Percentiles rank a stretch among this genome's conserved stretches.
Conservation (phyloP, 2,113 vertebrate species). For the Campylomormyrus numenius region DNA sequence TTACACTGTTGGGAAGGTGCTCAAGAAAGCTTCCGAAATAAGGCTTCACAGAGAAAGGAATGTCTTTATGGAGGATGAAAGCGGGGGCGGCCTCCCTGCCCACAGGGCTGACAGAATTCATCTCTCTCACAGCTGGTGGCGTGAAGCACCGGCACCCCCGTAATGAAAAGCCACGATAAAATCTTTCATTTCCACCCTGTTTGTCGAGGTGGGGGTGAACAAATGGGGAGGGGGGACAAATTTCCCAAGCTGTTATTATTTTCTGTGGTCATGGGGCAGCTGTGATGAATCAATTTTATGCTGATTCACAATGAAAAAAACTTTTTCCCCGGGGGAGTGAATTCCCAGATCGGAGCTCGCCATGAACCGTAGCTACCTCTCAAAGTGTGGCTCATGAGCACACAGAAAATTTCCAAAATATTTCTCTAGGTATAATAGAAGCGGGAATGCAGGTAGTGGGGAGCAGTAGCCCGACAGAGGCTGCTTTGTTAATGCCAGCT, state of each 20-base stretch:
- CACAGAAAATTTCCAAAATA: background rate
- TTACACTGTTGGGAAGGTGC: slow-evolving; percentile 44
- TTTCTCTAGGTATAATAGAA: background rate
- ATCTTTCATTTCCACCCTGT: slow-evolving; percentile 61
- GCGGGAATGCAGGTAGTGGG: background rate
- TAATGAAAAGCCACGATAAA: slow-evolving; percentile 65
- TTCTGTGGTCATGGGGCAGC: slow-evolving; percentile 44
- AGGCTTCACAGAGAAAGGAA: slow-evolving; percentile 59
- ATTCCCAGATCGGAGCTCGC: background rate
- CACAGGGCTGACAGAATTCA: slow-evolving; percentile 61
- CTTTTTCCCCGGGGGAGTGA: slow-evolving; percentile 1
- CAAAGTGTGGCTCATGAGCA: background rate
- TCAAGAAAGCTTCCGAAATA: slow-evolving; percentile 36
- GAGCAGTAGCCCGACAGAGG: background rate
- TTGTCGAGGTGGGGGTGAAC: slow-evolving; percentile 44
- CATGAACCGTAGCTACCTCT: background rate
- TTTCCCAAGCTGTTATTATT: slow-evolving; percentile 49
- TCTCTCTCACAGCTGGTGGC: slow-evolving; percentile 68
- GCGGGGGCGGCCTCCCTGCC: slow-evolving; percentile 48
- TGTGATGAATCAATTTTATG: slow-evolving; percentile 50
- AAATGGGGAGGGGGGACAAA: slow-evolving; percentile 48
- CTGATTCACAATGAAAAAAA: slow-evolving; percentile 46
- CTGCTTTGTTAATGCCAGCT: background rate
- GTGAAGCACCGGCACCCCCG: slow-evolving; percentile 52
- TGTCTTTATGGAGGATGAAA: slow-evolving; percentile 64